These are phyloP conservation scores for Picus viridis DNA, from an alignment of 2,797 vertebrate species.

Conservation along the genomic window DNA sequence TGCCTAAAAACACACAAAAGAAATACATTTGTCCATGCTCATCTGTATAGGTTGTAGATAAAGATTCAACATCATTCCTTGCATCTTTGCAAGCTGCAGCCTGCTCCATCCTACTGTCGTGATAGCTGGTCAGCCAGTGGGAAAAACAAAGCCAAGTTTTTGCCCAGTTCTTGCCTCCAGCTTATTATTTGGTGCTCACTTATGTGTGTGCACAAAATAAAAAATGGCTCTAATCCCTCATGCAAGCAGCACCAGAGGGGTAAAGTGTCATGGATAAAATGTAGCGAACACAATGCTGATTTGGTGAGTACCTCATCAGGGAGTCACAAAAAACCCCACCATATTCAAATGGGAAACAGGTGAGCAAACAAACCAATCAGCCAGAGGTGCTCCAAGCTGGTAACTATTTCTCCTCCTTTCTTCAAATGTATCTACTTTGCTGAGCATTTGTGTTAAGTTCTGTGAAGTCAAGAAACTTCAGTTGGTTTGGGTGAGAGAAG, in stretches of 20 bases:
- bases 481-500: neutral
- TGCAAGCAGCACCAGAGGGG: neutral
- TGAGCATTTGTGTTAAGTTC: neutral
- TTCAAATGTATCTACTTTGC: neutral
- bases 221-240: neutral
- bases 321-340: neutral
- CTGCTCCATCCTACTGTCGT: neutral
- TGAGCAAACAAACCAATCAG: neutral
- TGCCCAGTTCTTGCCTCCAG: neutral
- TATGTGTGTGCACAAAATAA: neutral
- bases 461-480: neutral
- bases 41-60: neutral
- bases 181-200: neutral
- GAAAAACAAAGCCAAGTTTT: neutral
- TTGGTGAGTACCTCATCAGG: neutral
- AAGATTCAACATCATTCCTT: neutral
- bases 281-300: rapidly evolving
- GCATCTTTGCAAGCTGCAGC: neutral
- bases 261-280: neutral
- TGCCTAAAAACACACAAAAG: neutral
- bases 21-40: neutral
- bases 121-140: neutral
- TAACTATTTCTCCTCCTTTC: neutral
- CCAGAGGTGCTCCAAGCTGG: neutral
- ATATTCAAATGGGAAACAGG: neutral